Evolutionary conservation across 2,888 invertebrate species (phyloP), one percentile per base, ranked within the genome.

Genomic region (Epirrhoe tristata): DNA sequence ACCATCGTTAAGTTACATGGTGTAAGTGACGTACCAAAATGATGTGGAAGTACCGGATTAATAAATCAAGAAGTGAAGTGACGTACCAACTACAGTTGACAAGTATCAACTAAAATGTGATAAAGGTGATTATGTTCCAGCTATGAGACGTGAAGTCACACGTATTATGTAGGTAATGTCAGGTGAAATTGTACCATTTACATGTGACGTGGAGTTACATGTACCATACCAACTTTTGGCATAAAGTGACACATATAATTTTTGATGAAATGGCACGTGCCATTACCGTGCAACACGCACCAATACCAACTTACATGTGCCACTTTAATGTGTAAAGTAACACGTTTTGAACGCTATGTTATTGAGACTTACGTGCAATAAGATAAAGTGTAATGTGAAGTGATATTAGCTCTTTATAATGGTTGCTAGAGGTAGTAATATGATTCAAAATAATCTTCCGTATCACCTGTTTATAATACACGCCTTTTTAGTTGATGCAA

Each of bases 351-450:
- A 43, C 39, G 39, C 10, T 3, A 36, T 36, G 36, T 36, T 8
- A 36, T 36, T 36, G 36, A 36, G 34, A 48, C 54, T 61, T 34
- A 46, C 8, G 55, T 54, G 48, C 16, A 48, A 16, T 48, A 48
- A 48, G 16, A 6, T 48, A 16, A 56, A 14, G 39, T 63, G 39
- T 43, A 57, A 52, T 57, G 55, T 60, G 24, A 66, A 52, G 56
- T 56, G 57, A 65, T 61, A 52, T 61, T 57, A 57, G 53, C 56
- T 61, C 46, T 56, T 46, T 48, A 48, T 48, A 48, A 48, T 6
- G 14, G 14, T 48, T 53, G 39, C 52, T 53, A 50, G 31, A 52
- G 12, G 24, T 46, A 66, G 31, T 31, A 58, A 36, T 58, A n/a
- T 59, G 55, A 8, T n/a, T n/a, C n/a, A n/a, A 46, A 60, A 59